Evolutionary conservation across 2,113 vertebrate species (phyloP).

Genomic region (Gambusia holbrooki): DNA sequence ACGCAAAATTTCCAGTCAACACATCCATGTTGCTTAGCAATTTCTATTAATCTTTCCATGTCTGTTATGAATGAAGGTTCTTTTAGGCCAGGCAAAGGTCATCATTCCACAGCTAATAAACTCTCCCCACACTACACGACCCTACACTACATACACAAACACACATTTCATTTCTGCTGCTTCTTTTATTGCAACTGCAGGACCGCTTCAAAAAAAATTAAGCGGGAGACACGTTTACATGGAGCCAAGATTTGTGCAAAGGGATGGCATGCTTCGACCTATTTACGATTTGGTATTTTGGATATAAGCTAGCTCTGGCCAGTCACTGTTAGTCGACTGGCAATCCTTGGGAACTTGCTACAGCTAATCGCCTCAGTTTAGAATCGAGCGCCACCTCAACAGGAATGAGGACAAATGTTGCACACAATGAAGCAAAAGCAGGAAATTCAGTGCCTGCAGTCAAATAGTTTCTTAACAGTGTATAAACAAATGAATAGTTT

Average conservation of each 20-base stretch:
- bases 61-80: slow-evolving; percentile 60
- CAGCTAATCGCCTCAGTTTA: slow-evolving; percentile 64
- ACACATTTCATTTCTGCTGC: slow-evolving; percentile 21
- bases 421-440: slow-evolving; percentile 59
- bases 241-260: slow-evolving; percentile 45
- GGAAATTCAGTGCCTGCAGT: slow-evolving; percentile 50
- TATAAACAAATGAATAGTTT: slow-evolving; percentile 65
- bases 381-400: slow-evolving; percentile 35
- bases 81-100: slow-evolving; percentile 66
- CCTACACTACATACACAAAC: background rate
- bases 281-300: slow-evolving; percentile 70
- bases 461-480: slow-evolving; percentile 38
- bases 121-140: slow-evolving; percentile 26
- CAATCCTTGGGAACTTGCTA: slow-evolving; percentile 68
- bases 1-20: slow-evolving; percentile 49
- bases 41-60: slow-evolving; percentile 64
- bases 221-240: slow-evolving; percentile 39
- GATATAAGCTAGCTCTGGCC: slow-evolving; percentile 58
- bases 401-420: slow-evolving; percentile 43
- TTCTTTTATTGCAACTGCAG: slow-evolving; percentile 33
- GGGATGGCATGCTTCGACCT: slow-evolving; percentile 73
- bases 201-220: slow-evolving; percentile 13
- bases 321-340: slow-evolving; percentile 65
- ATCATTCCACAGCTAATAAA: slow-evolving; percentile 73
- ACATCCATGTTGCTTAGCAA: slow-evolving; percentile 65